These are phyloP conservation scores for Pyrgilauda ruficollis DNA, from an alignment of 2,113 vertebrate genomes.

Conservation along the genomic window DNA sequence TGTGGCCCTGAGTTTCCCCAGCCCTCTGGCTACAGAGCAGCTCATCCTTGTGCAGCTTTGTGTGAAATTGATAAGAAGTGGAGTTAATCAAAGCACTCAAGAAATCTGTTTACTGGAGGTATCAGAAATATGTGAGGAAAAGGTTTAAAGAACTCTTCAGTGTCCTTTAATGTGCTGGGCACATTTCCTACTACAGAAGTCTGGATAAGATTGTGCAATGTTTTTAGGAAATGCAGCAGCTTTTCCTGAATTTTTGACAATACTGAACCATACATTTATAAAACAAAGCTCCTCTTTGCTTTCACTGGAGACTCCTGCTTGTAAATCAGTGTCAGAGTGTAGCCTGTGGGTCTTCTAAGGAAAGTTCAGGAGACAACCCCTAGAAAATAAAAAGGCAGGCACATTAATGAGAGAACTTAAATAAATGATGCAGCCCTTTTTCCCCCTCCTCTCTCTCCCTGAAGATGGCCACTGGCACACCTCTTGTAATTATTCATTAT, in stretches of 20 bases:
- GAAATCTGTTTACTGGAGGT: not conserved
- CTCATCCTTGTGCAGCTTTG: not conserved
- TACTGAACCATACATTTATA: not conserved
- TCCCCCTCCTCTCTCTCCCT: rapidly evolving
- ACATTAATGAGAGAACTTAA: not conserved
- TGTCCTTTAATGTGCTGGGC: not conserved
- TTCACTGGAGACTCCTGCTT: not conserved
- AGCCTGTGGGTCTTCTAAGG: not conserved
- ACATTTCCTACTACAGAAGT: not conserved
- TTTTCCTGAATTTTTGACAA: not conserved
- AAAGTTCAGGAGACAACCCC: not conserved
- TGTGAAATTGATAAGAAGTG: not conserved
- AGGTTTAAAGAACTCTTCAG: not conserved
- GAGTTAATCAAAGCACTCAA: constrained; percentile 5
- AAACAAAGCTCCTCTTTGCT: not conserved
- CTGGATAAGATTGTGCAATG: not conserved
- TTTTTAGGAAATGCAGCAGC: not conserved
- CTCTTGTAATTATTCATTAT: not conserved
- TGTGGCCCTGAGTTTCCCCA: not conserved
- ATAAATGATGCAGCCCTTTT: not conserved
- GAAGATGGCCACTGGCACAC: not conserved
- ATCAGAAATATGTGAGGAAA: not conserved
- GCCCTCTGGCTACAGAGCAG: not conserved
- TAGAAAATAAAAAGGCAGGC: not conserved
- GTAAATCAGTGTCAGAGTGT: not conserved